Evolutionary conservation across 2,888 invertebrate species (phyloP), one percentile per base, ranked within the genome.

Genomic region (Watsonalla binaria): DNA sequence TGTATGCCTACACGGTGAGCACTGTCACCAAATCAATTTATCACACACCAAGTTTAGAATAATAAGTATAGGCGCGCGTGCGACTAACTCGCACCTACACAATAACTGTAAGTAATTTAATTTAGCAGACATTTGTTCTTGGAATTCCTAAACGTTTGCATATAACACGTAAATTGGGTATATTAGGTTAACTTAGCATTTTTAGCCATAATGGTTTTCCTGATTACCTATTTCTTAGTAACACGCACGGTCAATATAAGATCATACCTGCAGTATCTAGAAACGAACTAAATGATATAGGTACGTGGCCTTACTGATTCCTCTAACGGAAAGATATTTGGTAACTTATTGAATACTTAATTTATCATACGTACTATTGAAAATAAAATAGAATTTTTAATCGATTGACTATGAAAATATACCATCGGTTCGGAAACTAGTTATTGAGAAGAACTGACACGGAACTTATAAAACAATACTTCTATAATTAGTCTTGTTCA

Each of bases 21-120:
- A 70, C 73, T 80, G 84, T 80, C 82, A 83, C 80, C 80, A 78
- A 84, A 82, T 80, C 79, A 80, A 86, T 84, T 84, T 82, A 83
- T 82, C 80, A 80, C 82, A 77, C 70, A 60, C 72, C 78, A 69
- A 77, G 76, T 73, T 73, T 72, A 75, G 85, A 81, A 86, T 82
- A 74, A 77, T 79, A 82, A 84, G 78, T 76, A 57, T 59, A 68
- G 74, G 62, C 68, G 78, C 79, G 76, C 81, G 82, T 80, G 83
- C 78, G 76, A 71, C 76, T 65, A 69, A 72, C 75, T 82, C 74
- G 68, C 81, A 82, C 80, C 76, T 77, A 80, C 74, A 82, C 82
- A 83, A 76, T 82, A 80, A 80, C 73, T 69, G 9, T 42, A 15
- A 72, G 68, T 77, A 70, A 76, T 82, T 81, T 80, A 66, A 82